Base-by-base conservation (phyloP, 2,888 invertebrate species). In the Ferdinandea cuprea region DNA sequence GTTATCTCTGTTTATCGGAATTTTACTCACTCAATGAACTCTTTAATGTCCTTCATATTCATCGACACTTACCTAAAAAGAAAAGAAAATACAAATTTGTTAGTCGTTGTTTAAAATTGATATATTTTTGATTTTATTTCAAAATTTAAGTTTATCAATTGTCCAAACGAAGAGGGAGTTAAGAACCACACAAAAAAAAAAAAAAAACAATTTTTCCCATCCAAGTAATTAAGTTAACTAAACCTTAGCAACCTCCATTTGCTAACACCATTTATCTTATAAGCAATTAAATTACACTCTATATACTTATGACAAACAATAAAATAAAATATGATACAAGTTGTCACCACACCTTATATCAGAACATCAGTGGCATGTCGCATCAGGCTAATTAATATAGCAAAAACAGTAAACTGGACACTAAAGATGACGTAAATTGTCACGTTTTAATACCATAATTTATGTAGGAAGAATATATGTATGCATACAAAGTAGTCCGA, bases 401-500 rank as follows among this genome's bases (percentile, higher is more conserved):
- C 25, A 54, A 56, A 54, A 35, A n/a, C 25, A 11, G 17, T 58
- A 69, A 80, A 76, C 71, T 35, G 77, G 77, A 65, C 81, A 71
- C 66, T 77, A 71, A 81, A 66, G 71, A 81, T 81, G 77, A 81
- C 81, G 52, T 48, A 72, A 77, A 72, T 71, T 77, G 77, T 81
- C 77, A 77, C 81, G 58, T 81, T 44, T 77, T 77, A 81, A 77
- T 71, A 66, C 35, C 65, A 54, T 66, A 77, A 72, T 81, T 77
- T 71, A 77, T 77, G 77, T 65, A 68, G 54, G 40, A 65, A 58
- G 11, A 11, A 9, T 35, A n/a, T 11, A 3, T n/a, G 35, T 28
- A 28, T 7, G 2, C 13, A 65, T 44, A 72, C 59, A 44, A 72
- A 66, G 42, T 74, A 44, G 46, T 63, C 56, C 42, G 32, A 52